Evolutionary conservation across 2,113 vertebrate species (phyloP), one percentile per base, ranked within the genome.

Genomic region (Girardinichthys multiradiatus): DNA sequence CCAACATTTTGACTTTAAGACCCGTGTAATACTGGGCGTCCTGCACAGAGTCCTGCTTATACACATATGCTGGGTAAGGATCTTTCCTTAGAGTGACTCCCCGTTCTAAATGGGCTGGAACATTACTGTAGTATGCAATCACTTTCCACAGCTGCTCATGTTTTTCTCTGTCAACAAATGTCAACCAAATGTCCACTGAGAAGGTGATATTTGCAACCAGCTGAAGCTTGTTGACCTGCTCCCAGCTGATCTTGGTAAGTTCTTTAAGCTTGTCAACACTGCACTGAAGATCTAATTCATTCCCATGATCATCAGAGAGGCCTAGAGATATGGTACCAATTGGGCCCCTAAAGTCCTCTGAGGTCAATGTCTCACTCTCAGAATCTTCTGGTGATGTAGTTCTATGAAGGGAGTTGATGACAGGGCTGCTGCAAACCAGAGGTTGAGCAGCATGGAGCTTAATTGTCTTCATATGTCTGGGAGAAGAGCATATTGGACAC

Each of bases 51-150:
- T 94, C 93, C 77, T 99, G 97, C 33, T 74, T 89, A 74, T 98
- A 99, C 14, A 57, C 84, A 63, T 92, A 95, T 35, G 84, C 91
- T 15, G 79, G 62, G 35, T 89, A 80, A 51, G 95, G 92, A 1
- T 94, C 94, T 39, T 87, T 80, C 61, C 74, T 87, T 29, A 94
- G 85, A 83, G 90, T 58, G 2, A 63, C 0, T 2, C 94, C 95
- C 2, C 92, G 94, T 77, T 93, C 88, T 64, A 99, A 79, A 39
- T 92, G 95, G 5, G 96, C 95, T 1, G 97, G 96, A 0, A 95
- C 94, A 62, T 94, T 96, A 54, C 96, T 98, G 77, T 98, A 99
- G 71, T 98, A 98, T 0, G 97, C 97, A 13, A 98, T 95, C 3
- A 98, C 90, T 28, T 96, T 95, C 97, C 97, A 99, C 0, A 98